Conservation (phyloP, 2,797 vertebrate species). For the Poecilia picta region DNA sequence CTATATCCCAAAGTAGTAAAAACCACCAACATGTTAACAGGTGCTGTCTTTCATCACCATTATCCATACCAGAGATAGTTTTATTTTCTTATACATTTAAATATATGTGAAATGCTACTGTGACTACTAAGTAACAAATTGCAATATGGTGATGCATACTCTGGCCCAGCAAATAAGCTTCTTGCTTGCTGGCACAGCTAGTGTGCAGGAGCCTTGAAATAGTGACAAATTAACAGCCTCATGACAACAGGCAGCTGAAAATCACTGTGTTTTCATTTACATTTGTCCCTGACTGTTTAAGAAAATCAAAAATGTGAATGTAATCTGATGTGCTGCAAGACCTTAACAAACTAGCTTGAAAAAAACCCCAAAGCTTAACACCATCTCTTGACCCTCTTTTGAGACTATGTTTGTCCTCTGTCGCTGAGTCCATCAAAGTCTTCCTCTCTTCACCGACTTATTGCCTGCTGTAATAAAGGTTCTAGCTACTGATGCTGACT, state of each 20-base stretch:
- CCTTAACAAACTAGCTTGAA: conserved; percentile 18
- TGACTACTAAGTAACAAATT: not conserved
- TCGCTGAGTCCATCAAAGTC: conserved; percentile 65
- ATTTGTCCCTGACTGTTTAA: not conserved
- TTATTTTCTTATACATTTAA: not conserved
- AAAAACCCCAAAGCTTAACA: conserved; percentile 36
- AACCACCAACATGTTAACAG: not conserved
- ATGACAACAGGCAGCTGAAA: not conserved
- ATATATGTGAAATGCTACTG: not conserved
- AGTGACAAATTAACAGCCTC: not conserved
- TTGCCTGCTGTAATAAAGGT: conserved; percentile 75
- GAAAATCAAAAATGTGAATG: not conserved
- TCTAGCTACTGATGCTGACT: conserved; percentile 73
- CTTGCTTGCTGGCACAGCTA: not conserved
- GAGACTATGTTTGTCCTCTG: conserved; percentile 49
- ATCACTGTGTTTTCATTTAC: not conserved
- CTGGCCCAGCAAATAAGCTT: not conserved
- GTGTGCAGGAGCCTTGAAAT: not conserved
- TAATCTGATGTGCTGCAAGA: not conserved
- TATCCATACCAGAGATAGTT: not conserved
- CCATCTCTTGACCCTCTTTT: conserved; percentile 39
- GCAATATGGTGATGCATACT: not conserved
- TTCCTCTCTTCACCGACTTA: conserved; percentile 62
- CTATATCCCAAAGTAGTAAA: not conserved
- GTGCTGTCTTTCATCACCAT: not conserved